A percentile compares a stretch with the other conserved stretches of the same genome.
Evolutionary conservation across 2,113 vertebrate genomes (phyloP).

Genomic region (Hippocampus comes): DNA sequence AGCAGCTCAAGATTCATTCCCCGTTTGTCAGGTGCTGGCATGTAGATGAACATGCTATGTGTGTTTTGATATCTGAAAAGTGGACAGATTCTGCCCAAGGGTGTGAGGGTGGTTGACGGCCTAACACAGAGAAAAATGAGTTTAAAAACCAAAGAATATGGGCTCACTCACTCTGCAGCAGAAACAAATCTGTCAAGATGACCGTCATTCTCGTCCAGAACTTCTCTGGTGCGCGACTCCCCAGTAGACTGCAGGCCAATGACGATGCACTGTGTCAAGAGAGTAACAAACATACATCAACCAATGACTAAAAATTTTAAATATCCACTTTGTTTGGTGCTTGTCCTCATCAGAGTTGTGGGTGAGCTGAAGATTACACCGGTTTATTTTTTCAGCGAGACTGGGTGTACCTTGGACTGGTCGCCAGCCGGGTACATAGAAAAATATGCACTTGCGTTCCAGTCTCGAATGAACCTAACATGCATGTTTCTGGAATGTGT

Average conservation of each 20-base stretch:
- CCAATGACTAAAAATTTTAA: background rate
- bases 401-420: too few species aligned
- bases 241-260: conserved; percentile 96
- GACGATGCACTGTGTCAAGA: conserved; percentile 82
- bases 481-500: too few species aligned
- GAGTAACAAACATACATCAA: background rate
- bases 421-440: too few species aligned
- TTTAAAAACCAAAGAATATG: background rate
- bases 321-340: too few species aligned
- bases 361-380: too few species aligned
- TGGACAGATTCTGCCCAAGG: background rate
- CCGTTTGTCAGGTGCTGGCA: conserved; percentile 27
- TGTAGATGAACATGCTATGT: conserved; percentile 10
- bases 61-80: conserved; percentile 4
- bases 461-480: too few species aligned
- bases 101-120: background rate
- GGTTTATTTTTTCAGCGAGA: too few species aligned
- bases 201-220: conserved; percentile 91
- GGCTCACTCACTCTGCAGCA: conserved; percentile 86
- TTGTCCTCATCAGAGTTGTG: too few species aligned
- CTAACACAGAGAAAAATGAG: background rate
- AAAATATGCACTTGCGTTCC: too few species aligned
- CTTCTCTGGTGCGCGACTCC: conserved; percentile 92
- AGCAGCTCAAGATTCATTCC: conserved; percentile 19
- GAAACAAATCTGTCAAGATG: conserved; percentile 92